Percentiles rank a stretch among this genome's conserved stretches.
These are phyloP conservation scores for Glyphotaelius pellucidus DNA, from an alignment of 2,888 invertebrate species.

Conservation along the genomic window DNA sequence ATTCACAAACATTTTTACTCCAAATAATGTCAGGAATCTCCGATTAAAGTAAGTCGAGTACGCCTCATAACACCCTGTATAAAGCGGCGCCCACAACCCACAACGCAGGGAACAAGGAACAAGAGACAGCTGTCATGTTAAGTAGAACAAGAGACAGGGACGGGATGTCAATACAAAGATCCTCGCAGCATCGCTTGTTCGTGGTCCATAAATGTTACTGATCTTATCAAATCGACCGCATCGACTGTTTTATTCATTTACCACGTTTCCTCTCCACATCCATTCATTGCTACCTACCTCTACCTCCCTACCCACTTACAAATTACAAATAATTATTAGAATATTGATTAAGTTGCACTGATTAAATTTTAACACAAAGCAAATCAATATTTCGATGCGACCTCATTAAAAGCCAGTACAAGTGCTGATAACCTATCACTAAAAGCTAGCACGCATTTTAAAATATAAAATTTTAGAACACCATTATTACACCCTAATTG, in stretches of 20 bases:
- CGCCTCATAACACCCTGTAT: no score
- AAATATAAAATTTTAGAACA: no score
- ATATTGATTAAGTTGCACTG: background rate
- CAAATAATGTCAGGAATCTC: no score
- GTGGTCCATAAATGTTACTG: slow-evolving; percentile 15
- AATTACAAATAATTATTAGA: background rate
- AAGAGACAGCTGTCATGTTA: slow-evolving; percentile 40
- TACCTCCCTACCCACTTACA: background rate
- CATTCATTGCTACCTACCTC: background rate
- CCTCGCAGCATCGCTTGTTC: slow-evolving; percentile 19
- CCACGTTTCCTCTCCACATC: background rate
- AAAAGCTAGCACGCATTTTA: no score
- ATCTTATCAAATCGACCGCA: background rate
- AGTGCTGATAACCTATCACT: background rate
- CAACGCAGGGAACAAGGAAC: background rate
- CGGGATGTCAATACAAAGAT: slow-evolving; percentile 41
- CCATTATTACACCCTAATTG: no score
- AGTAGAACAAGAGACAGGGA: slow-evolving; percentile 17
- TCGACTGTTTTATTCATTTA: background rate
- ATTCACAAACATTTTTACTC: no score
- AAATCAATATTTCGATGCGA: background rate
- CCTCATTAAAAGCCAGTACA: background rate
- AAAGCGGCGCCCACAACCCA: background rate
- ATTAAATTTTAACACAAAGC: background rate
- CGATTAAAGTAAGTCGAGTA: no score